A percentile compares a stretch with the other conserved stretches of the same genome.
These are phyloP conservation scores for Lutraria lutraria DNA, from an alignment of 2,888 invertebrate species.

Conservation along the genomic window DNA sequence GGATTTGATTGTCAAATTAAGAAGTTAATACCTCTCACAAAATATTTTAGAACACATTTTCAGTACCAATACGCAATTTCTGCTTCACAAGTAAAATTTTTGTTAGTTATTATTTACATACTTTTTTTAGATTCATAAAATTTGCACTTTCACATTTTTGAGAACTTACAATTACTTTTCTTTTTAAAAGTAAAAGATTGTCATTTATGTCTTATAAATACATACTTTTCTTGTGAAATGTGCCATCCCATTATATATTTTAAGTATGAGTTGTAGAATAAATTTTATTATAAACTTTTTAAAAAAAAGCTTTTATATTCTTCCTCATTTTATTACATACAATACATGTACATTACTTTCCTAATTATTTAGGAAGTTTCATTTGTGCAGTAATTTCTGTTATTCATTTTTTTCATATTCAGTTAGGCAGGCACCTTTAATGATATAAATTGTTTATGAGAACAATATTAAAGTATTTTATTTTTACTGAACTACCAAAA, in stretches of 20 bases:
- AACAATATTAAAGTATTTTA: too few relatives aligned
- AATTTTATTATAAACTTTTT: background rate
- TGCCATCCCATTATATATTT: background rate
- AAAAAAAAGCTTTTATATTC: background rate
- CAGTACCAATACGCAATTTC: background rate
- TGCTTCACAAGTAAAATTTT: conserved; percentile 4
- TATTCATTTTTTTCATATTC: too few relatives aligned
- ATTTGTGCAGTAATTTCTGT: too few relatives aligned
- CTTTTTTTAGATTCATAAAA: background rate
- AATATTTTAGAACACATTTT: background rate
- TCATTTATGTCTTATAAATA: background rate
- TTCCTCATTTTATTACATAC: background rate
- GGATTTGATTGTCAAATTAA: too few relatives aligned
- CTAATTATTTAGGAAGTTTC: too few relatives aligned
- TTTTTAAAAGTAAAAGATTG: background rate
- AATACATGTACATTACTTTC: too few relatives aligned
- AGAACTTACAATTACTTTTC: background rate
- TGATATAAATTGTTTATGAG: too few relatives aligned
- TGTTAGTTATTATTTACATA: background rate
- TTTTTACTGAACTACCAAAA: background rate
- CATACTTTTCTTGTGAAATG: conserved; percentile 2
- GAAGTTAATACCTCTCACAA: background rate
- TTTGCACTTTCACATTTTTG: background rate
- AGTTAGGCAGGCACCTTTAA: too few relatives aligned
- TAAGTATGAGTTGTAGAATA: background rate